These are phyloP conservation scores for Ennomos quercinarius DNA, from an alignment of 2,888 invertebrate genomes.

Conservation along the genomic window DNA sequence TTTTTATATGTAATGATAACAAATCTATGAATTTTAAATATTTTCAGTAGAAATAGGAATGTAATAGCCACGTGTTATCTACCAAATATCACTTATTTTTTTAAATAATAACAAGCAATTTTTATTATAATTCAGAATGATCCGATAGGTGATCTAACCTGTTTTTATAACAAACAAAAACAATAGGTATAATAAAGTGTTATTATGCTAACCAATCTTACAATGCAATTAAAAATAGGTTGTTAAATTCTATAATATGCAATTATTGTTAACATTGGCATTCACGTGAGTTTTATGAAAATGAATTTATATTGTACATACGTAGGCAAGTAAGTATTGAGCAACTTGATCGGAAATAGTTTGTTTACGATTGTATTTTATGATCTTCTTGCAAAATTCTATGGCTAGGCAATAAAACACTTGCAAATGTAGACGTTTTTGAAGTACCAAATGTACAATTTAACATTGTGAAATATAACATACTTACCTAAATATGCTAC, in stretches of 20 bases:
- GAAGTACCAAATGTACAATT: constrained; percentile 2
- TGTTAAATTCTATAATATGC: not conserved
- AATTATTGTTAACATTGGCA: constrained; percentile 24
- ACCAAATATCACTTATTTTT: too few species aligned
- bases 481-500: too few species aligned
- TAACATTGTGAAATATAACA: not conserved
- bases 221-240: too few species aligned
- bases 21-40: not conserved
- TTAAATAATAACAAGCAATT: too few species aligned
- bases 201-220: too few species aligned
- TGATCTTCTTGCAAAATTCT: constrained; percentile 66
- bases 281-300: constrained; percentile 38
- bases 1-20: not conserved
- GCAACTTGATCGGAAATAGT: constrained; percentile 69
- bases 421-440: constrained; percentile 34
- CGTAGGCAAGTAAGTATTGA: constrained; percentile 48
- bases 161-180: too few species aligned
- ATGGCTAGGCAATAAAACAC: constrained; percentile 56
- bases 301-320: constrained; percentile 36
- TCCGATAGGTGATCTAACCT: too few species aligned
- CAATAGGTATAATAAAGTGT: too few species aligned
- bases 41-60: too few species aligned
- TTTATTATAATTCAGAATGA: too few species aligned
- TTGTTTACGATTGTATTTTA: constrained; percentile 72
- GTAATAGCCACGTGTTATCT: too few species aligned